These are phyloP conservation scores for Pseudomyrmex sp. DNA, from an alignment of 1,140 invertebrate species.

Conservation along the genomic window DNA sequence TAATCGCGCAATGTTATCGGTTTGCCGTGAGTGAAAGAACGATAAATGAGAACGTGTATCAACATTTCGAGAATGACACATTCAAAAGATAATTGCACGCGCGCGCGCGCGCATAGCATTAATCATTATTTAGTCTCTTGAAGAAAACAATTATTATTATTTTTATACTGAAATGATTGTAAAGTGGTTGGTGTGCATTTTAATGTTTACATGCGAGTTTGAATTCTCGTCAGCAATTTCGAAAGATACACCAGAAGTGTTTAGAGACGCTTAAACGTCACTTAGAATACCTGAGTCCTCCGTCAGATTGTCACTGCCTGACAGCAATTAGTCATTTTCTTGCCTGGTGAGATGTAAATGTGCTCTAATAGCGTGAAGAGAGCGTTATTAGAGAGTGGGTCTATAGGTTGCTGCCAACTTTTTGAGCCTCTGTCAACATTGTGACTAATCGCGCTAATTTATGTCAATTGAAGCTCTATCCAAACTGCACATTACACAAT, in stretches of 20 bases:
- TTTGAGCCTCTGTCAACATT: not conserved
- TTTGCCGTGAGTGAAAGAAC: not conserved
- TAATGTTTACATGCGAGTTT: not conserved
- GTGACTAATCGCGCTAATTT: not conserved
- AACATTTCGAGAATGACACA: not conserved
- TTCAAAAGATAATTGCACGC: not conserved
- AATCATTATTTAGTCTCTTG: too few relatives aligned
- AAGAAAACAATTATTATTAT: not conserved
- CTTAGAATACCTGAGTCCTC: constrained; percentile 18
- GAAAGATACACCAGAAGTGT: not conserved
- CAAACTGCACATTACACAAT: too few relatives aligned
- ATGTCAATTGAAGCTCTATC: not conserved
- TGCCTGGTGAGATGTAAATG: constrained; percentile 10
- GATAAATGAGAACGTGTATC: not conserved
- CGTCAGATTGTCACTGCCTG: constrained; percentile 26
- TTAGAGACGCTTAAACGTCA: not conserved
- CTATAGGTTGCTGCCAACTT: not conserved
- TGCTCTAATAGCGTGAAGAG: not conserved
- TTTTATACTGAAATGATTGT: not conserved
- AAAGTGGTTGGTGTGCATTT: not conserved
- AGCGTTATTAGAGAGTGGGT: not conserved
- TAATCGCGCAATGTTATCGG: not conserved
- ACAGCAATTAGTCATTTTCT: constrained; percentile 39
- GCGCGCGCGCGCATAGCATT: too few relatives aligned
- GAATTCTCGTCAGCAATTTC: not conserved